A percentile compares a stretch with the other conserved stretches of the same genome.
Evolutionary conservation across 2,113 vertebrate genomes (phyloP).

Genomic region (Bubo blakistoni): DNA sequence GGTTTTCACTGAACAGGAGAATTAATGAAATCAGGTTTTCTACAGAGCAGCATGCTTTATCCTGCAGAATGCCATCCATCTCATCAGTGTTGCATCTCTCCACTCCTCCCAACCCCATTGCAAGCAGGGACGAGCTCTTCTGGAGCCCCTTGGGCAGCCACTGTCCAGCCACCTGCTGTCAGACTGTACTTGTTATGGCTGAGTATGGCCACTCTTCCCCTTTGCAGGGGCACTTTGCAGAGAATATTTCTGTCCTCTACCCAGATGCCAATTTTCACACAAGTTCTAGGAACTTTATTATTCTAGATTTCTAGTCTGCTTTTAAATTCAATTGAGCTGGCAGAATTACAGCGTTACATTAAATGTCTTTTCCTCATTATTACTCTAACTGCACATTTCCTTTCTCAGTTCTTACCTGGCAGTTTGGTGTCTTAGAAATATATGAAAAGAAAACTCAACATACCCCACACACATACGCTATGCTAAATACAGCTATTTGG

Average conservation of each 20-base stretch:
- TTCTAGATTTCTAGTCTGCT: neutral
- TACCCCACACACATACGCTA: rapidly evolving
- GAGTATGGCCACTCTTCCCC: rapidly evolving
- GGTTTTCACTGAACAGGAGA: neutral
- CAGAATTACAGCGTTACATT: neutral
- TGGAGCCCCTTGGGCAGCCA: rapidly evolving
- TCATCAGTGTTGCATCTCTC: neutral
- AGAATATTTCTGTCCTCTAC: neutral
- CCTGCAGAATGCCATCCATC: neutral
- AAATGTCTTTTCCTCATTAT: neutral
- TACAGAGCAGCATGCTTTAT: neutral
- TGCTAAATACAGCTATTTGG: neutral
- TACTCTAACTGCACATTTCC: neutral
- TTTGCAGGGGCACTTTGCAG: neutral
- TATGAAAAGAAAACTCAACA: neutral
- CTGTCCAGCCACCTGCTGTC: neutral
- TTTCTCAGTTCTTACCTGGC: neutral
- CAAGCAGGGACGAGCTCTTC: neutral
- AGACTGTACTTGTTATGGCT: neutral
- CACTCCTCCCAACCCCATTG: rapidly evolving
- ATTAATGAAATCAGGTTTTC: neutral
- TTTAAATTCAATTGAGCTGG: neutral
- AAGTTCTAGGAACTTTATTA: neutral
- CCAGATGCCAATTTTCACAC: neutral
- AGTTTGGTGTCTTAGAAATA: neutral